Evolutionary conservation across 2,797 vertebrate genomes (phyloP), one percentile per base, ranked within the genome.

Genomic region (Triplophysa yarkandensis): DNA sequence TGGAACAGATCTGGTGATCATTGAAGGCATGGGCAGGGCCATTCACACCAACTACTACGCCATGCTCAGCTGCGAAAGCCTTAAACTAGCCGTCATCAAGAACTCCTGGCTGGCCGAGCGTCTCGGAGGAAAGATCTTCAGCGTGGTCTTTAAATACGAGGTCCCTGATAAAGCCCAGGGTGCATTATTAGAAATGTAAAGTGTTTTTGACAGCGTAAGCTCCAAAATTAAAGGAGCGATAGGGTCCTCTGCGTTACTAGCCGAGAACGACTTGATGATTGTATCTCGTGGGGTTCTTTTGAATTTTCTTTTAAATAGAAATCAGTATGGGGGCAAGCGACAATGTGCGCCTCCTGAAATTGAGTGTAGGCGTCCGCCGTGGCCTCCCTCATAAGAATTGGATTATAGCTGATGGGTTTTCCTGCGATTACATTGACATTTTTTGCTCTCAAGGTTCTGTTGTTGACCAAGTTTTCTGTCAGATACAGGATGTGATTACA

Each of bases 101-200:
- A 99, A 99, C 87, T 92, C 96, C 2, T 99, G 98, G 98, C 92
- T 99, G 39, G 96, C 97, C 0, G 96, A 98, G 34, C 93, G 97
- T 0, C 92, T 99, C 0, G 97, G 97, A 0, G 98, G 98, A 9
- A 98, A 93, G 74, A 93, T 99, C 76, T 99, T 98, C 91, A 99
- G 98, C 0, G 96, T 99, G 78, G 98, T 99, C 82, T 99, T 98
- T 85, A 99, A 99, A 83, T 99, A 96, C 0, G 97, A 99, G 89
- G 90, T 94, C 62, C 95, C 98, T 0, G 75, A 83, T 0, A 81
- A 90, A 68, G 85, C 87, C 89, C 72, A 77, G 66, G 77, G 72
- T n/a, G 60, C 79, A 6, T 21, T 28, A 3, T 75, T 81, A 27
- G 60, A 25, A 6, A 23, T 58, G 28, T n/a, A 4, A 14, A 23